Base-by-base conservation (phyloP, 2,113 vertebrate genomes). In the Pluvialis apricaria region DNA sequence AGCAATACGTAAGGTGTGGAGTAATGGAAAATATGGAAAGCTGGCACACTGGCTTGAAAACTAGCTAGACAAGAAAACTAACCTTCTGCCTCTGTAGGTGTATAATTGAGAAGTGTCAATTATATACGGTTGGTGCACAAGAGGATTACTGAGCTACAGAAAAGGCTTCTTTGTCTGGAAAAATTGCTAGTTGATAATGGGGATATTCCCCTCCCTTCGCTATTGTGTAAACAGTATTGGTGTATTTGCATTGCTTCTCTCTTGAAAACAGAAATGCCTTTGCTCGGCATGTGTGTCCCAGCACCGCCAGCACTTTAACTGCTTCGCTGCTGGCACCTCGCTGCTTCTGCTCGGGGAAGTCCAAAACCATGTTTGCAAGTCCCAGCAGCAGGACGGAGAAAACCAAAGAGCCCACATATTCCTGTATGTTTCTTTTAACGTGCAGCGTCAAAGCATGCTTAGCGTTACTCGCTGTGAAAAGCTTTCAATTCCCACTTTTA, bases 11-110 rank as follows among this genome's bases (percentile, higher is more conserved):
- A 9, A 58, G 83, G 81, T 20, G 83, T 91, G 94, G 72, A 60
- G 92, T 31, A 13, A 83, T 90, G 94, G 97, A 92, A 96, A 97
- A 96, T 76, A 72, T 7, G 80, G 61, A 82, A 72, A 75, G 87
- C 85, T 81, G 94, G 80, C 79, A 40, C 47, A 2, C 45, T 3
- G 86, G 81, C 83, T 91, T 9, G 2, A 80, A 88, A 95, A 95
- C 94, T 12, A 49, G 94, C 94, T 61, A 3, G 66, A 58, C 93
- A 2, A 94, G 93, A 88, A 92, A 88, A 92, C 77, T 15, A 83
- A 42, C 71, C 75, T 47, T 32, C 73, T 75, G 94, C 84, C 78
- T 32, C 81, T 13, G 80, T 60, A 38, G 89, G 86, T 52, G 92
- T 81, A 11, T 83, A 44, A 15, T 4, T 73, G 89, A 36, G 66